These are phyloP conservation scores for Morphnarchus princeps DNA, from an alignment of 2,113 vertebrate genomes.

Conservation along the genomic window DNA sequence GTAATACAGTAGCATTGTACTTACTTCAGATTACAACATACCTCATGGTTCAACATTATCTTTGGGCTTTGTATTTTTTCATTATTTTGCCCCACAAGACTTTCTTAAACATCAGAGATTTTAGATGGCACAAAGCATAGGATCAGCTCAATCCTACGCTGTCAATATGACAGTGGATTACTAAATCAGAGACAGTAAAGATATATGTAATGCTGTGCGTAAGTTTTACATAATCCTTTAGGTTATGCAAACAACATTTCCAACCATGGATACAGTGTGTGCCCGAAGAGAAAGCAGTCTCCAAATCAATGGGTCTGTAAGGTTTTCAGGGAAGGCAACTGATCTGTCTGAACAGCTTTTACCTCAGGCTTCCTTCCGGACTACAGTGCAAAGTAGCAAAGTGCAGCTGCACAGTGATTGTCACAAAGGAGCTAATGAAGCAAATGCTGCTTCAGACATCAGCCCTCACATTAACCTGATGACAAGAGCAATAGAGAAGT, in stretches of 20 bases:
- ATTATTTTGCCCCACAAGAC: not conserved
- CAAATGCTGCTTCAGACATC: not conserved
- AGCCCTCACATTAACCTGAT: not conserved
- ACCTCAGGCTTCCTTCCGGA: not conserved
- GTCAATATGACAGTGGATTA: not conserved
- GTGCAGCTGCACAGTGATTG: not conserved
- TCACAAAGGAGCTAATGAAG: not conserved
- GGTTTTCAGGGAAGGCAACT: not conserved
- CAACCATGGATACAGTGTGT: rapidly evolving
- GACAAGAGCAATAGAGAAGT: not conserved
- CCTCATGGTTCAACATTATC: not conserved
- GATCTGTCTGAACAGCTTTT: not conserved
- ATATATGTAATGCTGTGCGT: not conserved
- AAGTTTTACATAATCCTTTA: not conserved
- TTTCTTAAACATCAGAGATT: not conserved
- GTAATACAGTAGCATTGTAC: not conserved
- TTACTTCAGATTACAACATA: not conserved
- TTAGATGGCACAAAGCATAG: not conserved
- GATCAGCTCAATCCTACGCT: not conserved
- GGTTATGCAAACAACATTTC: not conserved
- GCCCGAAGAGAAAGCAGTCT: not conserved
- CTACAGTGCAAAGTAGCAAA: not conserved
- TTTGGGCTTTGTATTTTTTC: not conserved
- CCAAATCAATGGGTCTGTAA: not conserved
- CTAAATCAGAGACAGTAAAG: not conserved